Conservation (phyloP, 2,113 vertebrate genomes). For the Rousettus leschenaultii region DNA sequence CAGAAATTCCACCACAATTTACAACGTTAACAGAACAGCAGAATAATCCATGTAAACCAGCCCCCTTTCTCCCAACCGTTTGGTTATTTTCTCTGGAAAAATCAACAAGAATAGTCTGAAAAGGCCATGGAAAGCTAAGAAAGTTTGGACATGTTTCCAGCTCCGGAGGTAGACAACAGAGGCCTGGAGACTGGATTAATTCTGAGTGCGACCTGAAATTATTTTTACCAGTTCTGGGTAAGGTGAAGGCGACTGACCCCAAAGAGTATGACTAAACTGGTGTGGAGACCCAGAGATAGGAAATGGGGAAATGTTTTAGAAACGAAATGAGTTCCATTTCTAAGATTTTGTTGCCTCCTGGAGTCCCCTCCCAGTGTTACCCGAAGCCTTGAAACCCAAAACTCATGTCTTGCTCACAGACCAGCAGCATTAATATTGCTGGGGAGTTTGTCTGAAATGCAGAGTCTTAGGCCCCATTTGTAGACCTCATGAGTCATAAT, state of each 20-base stretch:
- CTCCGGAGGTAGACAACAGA: background rate
- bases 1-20: slow-evolving; percentile 39
- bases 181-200: fast-evolving
- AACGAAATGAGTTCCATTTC: background rate
- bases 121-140: background rate
- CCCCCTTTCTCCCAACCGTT: slow-evolving; percentile 13
- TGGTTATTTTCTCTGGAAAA: slow-evolving; percentile 49
- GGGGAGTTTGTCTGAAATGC: background rate
- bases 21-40: background rate
- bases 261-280: background rate
- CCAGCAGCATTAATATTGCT: background rate
- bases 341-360: background rate
- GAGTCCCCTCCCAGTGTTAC: background rate
- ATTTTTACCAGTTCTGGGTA: background rate
- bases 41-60: background rate
- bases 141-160: background rate
- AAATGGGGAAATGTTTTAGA: background rate
- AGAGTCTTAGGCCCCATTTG: background rate
- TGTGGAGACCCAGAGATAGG: background rate
- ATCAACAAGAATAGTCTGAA: slow-evolving; percentile 13
- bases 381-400: background rate
- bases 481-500: background rate
- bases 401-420: too few relatives aligned
- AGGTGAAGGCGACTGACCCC: background rate
- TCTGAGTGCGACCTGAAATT: background rate